A percentile compares a stretch with the other conserved stretches of the same genome.
phyloP scores from a whole-genome alignment of 1,140 invertebrate species.

The Lineus longissimus region DNA sequence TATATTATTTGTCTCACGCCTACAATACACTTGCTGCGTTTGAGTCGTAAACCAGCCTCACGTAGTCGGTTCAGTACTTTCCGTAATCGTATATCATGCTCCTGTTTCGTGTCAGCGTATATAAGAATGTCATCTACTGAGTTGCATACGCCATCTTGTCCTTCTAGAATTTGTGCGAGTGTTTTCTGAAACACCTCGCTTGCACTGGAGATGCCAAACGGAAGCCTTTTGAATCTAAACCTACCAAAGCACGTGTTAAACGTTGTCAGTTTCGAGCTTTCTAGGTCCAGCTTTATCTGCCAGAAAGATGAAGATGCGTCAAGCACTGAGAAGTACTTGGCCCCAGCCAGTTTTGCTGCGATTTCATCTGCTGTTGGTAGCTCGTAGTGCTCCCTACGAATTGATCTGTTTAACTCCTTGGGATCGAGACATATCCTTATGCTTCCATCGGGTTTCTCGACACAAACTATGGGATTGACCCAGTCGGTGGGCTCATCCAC shows the following conservation, averaged over 20 bases:
- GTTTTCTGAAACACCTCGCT: slow-evolving; percentile 23
- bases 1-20: slow-evolving; percentile 9
- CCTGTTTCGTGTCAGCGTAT: slow-evolving; percentile 18
- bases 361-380: slow-evolving; percentile 21
- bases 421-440: slow-evolving; percentile 25
- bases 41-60: slow-evolving; percentile 33
- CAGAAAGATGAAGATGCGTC: slow-evolving; percentile 9
- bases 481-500: slow-evolving; percentile 9
- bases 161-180: slow-evolving; percentile 19
- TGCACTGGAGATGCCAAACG: slow-evolving; percentile 46
- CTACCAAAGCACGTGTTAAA: slow-evolving; percentile 54
- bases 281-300: slow-evolving; percentile 1
- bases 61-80: slow-evolving; percentile 26
- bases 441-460: slow-evolving; percentile 15
- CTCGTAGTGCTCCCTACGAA: slow-evolving; percentile 14
- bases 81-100: slow-evolving; percentile 26
- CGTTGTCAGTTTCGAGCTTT: slow-evolving; percentile 42
- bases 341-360: slow-evolving; percentile 10
- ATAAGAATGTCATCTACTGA: slow-evolving; percentile 35
- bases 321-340: not conserved
- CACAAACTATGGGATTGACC: slow-evolving; percentile 5
- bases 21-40: slow-evolving; percentile 47
- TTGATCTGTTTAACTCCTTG: slow-evolving; percentile 14
- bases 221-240: slow-evolving; percentile 44
- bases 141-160: slow-evolving; percentile 8